Evolutionary conservation across 2,797 vertebrate species (phyloP).

Genomic region (Hybognathus amarus): DNA sequence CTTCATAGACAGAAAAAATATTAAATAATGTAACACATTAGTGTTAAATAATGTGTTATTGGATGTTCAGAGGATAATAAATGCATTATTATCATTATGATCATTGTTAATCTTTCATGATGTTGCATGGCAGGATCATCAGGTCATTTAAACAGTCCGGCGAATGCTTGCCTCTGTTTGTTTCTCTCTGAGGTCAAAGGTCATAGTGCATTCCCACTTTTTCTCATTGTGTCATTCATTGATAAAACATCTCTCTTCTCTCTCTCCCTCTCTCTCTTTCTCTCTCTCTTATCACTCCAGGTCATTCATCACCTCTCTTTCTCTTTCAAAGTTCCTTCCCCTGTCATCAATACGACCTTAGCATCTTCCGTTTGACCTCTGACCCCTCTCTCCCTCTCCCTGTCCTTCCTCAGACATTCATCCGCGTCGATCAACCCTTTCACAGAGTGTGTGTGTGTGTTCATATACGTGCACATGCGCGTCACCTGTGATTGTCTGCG

Average conservation of each 20-base stretch:
- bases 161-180: constrained; percentile 30
- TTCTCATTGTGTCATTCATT: constrained; percentile 29
- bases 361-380: constrained; percentile 52
- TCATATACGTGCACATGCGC: not conserved
- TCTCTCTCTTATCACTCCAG: constrained; percentile 49
- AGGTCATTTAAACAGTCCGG: constrained; percentile 1
- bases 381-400: constrained; percentile 19
- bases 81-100: not conserved
- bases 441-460: not conserved
- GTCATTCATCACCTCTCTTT: constrained; percentile 59
- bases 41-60: too few species aligned
- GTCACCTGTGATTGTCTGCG: not conserved
- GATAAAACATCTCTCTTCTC: constrained; percentile 46
- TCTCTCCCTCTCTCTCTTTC: constrained; percentile 38
- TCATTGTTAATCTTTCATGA: too few species aligned
- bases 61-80: not conserved
- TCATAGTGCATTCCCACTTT: constrained; percentile 48
- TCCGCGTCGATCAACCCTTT: constrained; percentile 39
- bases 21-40: too few species aligned
- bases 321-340: constrained; percentile 49
- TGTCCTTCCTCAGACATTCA: constrained; percentile 53
- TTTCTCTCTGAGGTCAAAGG: constrained; percentile 40
- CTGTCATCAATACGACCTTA: constrained; percentile 61
- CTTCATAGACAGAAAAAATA: not conserved
- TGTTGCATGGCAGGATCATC: too few species aligned